A percentile compares a stretch with the other conserved stretches of the same genome.
phyloP scores from a whole-genome alignment of 2,888 invertebrate species.

The Venustoraphidia nigricollis region DNA sequence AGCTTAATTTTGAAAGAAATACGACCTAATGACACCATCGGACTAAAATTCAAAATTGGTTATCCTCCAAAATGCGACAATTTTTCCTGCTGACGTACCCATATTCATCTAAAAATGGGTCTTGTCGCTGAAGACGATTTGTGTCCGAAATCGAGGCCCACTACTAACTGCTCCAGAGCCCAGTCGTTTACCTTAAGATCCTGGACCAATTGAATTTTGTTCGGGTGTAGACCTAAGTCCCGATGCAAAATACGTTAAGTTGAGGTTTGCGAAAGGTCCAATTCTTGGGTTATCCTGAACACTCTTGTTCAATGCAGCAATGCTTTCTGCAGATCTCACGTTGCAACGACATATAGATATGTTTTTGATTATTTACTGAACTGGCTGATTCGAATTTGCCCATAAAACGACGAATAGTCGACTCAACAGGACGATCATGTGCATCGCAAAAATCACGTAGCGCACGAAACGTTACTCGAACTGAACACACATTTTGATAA shows the following conservation, averaged over 20 bases:
- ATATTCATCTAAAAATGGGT: conserved; percentile 5
- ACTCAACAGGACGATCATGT: background rate
- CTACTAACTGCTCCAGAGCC: conserved; percentile 10
- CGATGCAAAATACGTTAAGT: conserved; percentile 13
- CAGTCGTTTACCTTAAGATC: conserved; percentile 11
- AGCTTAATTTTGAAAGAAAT: no score
- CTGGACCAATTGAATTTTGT: conserved; percentile 12
- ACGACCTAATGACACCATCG: no score
- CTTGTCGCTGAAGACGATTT: conserved; percentile 10
- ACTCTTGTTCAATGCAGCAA: conserved; percentile 19
- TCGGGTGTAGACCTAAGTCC: conserved; percentile 13
- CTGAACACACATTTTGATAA: background rate
- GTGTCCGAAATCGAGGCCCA: conserved; percentile 9
- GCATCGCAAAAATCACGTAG: background rate
- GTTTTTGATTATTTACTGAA: no score
- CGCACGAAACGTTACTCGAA: background rate
- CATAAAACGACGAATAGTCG: background rate
- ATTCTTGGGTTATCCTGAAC: conserved; percentile 16
- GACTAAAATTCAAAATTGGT: no score
- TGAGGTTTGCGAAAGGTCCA: conserved; percentile 17
- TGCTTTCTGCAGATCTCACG: no score
- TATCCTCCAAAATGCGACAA: conserved; percentile 17
- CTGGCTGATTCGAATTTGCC: conserved; percentile 16
- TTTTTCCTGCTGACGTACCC: conserved; percentile 17
- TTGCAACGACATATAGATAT: no score